Conservation (phyloP, 2,888 invertebrate genomes). For the Trissolcus brochymenae region DNA sequence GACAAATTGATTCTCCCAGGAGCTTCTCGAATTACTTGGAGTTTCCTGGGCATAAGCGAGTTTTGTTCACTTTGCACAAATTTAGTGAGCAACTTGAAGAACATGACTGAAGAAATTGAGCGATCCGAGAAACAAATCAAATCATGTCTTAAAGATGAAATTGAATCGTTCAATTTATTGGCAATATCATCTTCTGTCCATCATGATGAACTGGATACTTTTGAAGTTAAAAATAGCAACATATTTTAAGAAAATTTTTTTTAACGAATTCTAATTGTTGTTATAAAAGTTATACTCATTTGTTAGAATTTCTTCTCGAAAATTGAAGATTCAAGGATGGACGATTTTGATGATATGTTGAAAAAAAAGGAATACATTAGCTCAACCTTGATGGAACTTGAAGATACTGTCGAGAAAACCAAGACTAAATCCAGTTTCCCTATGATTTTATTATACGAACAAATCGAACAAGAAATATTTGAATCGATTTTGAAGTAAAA, state of each 20-base stretch:
- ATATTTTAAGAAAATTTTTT: neutral
- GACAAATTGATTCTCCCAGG: constrained; percentile 89
- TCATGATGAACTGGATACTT: constrained; percentile 17
- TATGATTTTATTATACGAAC: constrained; percentile 86
- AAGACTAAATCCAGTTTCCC: constrained; percentile 85
- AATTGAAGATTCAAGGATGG: constrained; percentile 82
- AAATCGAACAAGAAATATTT: constrained; percentile 90
- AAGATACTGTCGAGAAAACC: constrained; percentile 88
- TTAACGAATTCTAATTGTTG: neutral
- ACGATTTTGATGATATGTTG: constrained; percentile 82
- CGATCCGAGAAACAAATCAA: constrained; percentile 74
- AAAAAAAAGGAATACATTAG: constrained; percentile 87
- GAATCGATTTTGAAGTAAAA: constrained; percentile 60
- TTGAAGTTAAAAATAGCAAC: constrained; percentile 12
- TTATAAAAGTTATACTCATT: constrained; percentile 12
- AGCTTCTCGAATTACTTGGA: constrained; percentile 89
- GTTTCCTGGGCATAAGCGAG: constrained; percentile 87
- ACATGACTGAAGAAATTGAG: constrained; percentile 83
- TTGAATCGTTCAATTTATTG: constrained; percentile 66
- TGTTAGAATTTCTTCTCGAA: constrained; percentile 84
- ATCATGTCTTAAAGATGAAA: constrained; percentile 43
- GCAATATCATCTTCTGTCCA: constrained; percentile 36
- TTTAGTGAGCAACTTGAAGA: constrained; percentile 80
- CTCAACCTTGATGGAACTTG: constrained; percentile 89
- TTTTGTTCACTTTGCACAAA: constrained; percentile 81